A percentile compares a stretch with the other conserved stretches of the same genome.
Evolutionary conservation across 1,140 invertebrate genomes (phyloP).

Genomic region (Rhynchophorus ferrugineus): DNA sequence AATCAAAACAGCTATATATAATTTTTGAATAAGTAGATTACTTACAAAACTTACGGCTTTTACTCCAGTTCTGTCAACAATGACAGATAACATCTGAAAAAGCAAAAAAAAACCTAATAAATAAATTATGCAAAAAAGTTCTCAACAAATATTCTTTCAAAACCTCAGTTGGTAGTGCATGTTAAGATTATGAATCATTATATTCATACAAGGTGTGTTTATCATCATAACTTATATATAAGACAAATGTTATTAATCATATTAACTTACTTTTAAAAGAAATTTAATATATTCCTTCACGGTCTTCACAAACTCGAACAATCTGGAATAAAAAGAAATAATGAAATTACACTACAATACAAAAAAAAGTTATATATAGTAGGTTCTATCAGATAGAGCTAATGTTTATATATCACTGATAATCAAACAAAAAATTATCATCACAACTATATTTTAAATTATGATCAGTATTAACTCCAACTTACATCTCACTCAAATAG

Average conservation of each 20-base stretch:
- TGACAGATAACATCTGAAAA: too few species aligned
- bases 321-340: constrained; percentile 1
- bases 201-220: constrained; percentile 12
- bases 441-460: constrained; percentile 1
- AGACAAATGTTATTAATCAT: neutral
- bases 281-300: neutral
- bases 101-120: neutral
- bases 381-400: constrained; percentile 19
- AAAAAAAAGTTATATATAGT: constrained; percentile 5
- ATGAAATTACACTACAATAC: constrained; percentile 3
- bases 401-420: constrained; percentile 13
- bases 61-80: too few species aligned
- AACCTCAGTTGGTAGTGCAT: constrained; percentile 25
- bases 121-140: neutral
- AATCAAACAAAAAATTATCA: constrained; percentile 11
- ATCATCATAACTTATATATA: constrained; percentile 13
- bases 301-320: neutral
- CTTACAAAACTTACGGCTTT: too few species aligned
- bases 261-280: neutral
- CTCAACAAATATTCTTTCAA: neutral
- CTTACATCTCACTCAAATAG: neutral
- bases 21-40: too few species aligned
- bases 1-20: too few species aligned
- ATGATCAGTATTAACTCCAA: neutral
- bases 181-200: constrained; percentile 15